Evolutionary conservation across 2,113 vertebrate species (phyloP), one percentile per base, ranked within the genome.

Genomic region (Corydoras sp.): DNA sequence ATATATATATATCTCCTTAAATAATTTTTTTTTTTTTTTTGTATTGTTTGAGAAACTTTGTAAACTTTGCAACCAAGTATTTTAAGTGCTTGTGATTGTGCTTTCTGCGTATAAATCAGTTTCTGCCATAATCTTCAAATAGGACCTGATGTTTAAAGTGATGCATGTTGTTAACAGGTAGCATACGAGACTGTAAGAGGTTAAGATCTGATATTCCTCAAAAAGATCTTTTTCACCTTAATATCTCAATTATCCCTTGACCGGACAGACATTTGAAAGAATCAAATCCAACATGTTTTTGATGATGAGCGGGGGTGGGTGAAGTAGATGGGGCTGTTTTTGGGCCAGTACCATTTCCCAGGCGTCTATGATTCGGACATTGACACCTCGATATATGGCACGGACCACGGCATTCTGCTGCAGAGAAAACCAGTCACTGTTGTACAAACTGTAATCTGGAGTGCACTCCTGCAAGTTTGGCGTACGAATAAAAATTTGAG

Each of bases 261-360:
- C 73, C 2, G 92, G 93, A 59, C 97, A 99, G 66, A 96, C 74
- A 0, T 92, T 90, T 12, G 95, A 95, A 63, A 99, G 84, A 78
- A 99, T 85, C 24, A 85, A 79, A 79, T 98, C 90, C 68, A 98
- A 84, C 82, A 96, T 94, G 87, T 95, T 96, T 86, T 91, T 94
- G 70, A 99, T 82, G 54, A 99, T 98, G 51, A 87, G 32, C 15
- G 86, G 86, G 13, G 91, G 84, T 1, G 96, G 96, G 70, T 99
- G 97, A 68, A 99, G 87, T 30, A 89, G 88, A 75, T 99, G 96
- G 3, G 96, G 94, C 24, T 92, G 86, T 75, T 90, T 86, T 79
- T 98, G 97, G 2, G 95, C 96, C 62, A 90, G 68, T 0, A 89
- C 94, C 95, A 99, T 99, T 74, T 99, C 93, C 97, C 96, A 99